phyloP scores from a whole-genome alignment of 2,113 vertebrate genomes.

The Podarcis raffonei region DNA sequence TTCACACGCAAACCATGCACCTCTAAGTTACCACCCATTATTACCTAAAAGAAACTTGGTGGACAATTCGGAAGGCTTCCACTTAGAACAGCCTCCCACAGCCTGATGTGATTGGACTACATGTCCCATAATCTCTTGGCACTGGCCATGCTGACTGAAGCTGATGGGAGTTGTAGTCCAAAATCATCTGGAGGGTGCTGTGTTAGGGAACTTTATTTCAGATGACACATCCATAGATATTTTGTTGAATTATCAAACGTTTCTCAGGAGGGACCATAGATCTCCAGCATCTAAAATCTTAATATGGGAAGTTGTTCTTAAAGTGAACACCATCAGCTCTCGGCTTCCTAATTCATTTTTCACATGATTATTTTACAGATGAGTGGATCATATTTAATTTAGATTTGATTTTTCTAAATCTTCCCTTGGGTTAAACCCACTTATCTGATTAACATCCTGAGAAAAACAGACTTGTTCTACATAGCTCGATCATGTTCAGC shows the following conservation, averaged over 20 bases:
- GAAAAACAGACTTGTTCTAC: neutral
- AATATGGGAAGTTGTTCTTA: neutral
- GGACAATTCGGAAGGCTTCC: too few species aligned
- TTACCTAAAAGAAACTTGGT: too few species aligned
- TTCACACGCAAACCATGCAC: too few species aligned
- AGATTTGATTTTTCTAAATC: neutral
- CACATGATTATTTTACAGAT: neutral
- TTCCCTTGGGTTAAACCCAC: neutral
- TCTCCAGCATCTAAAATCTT: neutral
- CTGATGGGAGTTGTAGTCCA: too few species aligned
- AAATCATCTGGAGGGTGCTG: too few species aligned
- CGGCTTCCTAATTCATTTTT: constrained; percentile 10
- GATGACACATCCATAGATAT: neutral
- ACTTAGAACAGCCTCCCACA: too few species aligned
- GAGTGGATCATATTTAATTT: neutral
- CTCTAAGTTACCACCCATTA: too few species aligned
- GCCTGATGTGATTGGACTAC: too few species aligned
- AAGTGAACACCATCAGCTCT: neutral
- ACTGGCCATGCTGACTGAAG: too few species aligned
- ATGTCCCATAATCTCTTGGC: too few species aligned
- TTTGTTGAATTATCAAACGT: neutral
- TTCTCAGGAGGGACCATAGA: neutral
- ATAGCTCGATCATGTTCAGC: neutral
- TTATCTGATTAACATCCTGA: neutral
- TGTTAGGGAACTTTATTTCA: too few species aligned